These are phyloP conservation scores for Nemoura dubitans DNA, from an alignment of 2,888 invertebrate species.

Conservation along the genomic window DNA sequence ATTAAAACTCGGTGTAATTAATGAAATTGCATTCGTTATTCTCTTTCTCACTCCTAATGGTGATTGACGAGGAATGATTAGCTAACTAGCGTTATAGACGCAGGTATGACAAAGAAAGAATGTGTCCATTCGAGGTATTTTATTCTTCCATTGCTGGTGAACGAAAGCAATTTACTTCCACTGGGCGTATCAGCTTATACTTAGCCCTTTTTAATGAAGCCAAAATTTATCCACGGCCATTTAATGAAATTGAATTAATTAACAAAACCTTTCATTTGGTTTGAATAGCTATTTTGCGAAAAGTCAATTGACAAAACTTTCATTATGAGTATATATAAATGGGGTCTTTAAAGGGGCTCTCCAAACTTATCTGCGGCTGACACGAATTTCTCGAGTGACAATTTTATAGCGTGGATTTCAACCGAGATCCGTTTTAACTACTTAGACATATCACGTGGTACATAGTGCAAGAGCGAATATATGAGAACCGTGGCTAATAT, in stretches of 20 bases:
- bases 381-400: background rate
- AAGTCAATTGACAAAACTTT: background rate
- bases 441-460: background rate
- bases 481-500: background rate
- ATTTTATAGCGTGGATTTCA: background rate
- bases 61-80: background rate
- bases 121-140: background rate
- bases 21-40: constrained; percentile 3
- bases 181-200: background rate
- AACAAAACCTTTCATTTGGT: background rate
- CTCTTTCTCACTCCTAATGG: background rate
- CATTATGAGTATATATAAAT: background rate
- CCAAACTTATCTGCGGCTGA: too few species aligned
- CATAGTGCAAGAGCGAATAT: background rate
- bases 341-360: too few species aligned
- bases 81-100: background rate
- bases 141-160: background rate
- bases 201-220: background rate
- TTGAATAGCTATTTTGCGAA: background rate
- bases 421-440: background rate
- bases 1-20: background rate
- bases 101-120: background rate
- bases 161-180: background rate
- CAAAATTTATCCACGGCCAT: background rate
- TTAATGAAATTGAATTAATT: background rate